A percentile compares a stretch with the other conserved stretches of the same genome.
These are phyloP conservation scores for Dromas ardeola DNA, from an alignment of 2,113 vertebrate genomes.

Conservation along the genomic window DNA sequence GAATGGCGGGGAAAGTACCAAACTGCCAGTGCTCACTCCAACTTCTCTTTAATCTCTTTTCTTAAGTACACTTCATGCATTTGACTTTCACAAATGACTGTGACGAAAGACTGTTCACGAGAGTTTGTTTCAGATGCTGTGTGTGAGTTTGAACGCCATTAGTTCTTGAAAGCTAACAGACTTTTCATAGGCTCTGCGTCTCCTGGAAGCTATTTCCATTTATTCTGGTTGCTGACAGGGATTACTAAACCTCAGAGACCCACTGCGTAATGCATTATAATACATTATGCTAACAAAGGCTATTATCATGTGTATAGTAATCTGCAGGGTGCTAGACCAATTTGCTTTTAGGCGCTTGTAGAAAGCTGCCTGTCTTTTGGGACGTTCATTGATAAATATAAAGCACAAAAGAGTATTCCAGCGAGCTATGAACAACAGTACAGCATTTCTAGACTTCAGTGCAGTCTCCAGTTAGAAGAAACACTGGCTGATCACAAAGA, in stretches of 20 bases:
- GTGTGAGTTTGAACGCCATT: not conserved
- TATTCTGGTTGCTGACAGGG: conserved; percentile 22
- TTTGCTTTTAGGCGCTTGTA: not conserved
- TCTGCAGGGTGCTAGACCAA: not conserved
- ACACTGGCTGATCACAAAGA: not conserved
- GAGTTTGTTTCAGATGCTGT: not conserved
- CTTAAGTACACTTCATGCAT: not conserved
- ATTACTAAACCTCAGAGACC: conserved; percentile 14
- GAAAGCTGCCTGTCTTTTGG: not conserved
- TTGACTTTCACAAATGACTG: not conserved
- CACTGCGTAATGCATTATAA: not conserved
- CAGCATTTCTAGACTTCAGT: not conserved
- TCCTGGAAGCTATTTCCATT: conserved; percentile 21
- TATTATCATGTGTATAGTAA: not conserved
- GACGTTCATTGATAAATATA: not conserved
- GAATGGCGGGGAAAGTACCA: not conserved
- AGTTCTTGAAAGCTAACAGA: conserved; percentile 3
- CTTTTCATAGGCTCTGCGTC: not conserved
- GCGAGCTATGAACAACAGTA: not conserved
- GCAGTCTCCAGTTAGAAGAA: not conserved
- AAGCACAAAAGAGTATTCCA: not conserved
- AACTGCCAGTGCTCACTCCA: not conserved
- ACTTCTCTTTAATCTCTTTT: not conserved
- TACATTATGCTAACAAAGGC: not conserved
- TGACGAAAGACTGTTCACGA: not conserved